Conservation (phyloP, 1,140 invertebrate species). For the Cydia pomonella region DNA sequence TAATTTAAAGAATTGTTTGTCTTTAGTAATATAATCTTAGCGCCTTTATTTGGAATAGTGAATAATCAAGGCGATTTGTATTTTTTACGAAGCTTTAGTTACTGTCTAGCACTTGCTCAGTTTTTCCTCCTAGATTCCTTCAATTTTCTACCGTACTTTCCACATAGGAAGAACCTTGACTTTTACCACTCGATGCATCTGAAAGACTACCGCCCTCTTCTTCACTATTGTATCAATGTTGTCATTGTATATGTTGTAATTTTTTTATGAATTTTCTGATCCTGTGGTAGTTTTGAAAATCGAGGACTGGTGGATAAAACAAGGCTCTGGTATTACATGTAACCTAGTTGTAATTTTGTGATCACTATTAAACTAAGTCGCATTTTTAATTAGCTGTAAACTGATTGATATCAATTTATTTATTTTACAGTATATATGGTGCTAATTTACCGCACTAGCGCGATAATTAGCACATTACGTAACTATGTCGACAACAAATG, state of each 20-base stretch:
- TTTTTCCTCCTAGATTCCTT: constrained; percentile 47
- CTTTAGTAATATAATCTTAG: constrained; percentile 23
- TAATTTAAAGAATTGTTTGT: neutral
- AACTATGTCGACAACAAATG: too few relatives aligned
- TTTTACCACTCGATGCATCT: constrained; percentile 62
- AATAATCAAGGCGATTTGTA: constrained; percentile 8
- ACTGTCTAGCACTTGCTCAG: constrained; percentile 48
- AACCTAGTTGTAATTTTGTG: neutral
- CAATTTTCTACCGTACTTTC: constrained; percentile 44
- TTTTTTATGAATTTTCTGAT: constrained; percentile 41
- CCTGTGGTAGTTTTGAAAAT: constrained; percentile 39
- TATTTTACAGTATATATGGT: too few relatives aligned
- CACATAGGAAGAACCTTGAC: constrained; percentile 48
- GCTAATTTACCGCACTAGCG: too few relatives aligned
- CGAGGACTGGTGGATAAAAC: constrained; percentile 33
- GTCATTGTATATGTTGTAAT: constrained; percentile 50
- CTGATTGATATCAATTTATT: too few relatives aligned
- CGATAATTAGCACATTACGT: too few relatives aligned
- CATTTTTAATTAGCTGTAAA: constrained; percentile 30
- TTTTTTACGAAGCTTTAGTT: constrained; percentile 39
- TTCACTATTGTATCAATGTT: constrained; percentile 79
- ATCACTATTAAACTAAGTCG: neutral
- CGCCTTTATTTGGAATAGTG: constrained; percentile 24
- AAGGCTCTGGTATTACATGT: neutral
- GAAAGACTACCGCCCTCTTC: constrained; percentile 73